Conservation (phyloP, 2,113 vertebrate genomes). For the Actinemys pallida region DNA sequence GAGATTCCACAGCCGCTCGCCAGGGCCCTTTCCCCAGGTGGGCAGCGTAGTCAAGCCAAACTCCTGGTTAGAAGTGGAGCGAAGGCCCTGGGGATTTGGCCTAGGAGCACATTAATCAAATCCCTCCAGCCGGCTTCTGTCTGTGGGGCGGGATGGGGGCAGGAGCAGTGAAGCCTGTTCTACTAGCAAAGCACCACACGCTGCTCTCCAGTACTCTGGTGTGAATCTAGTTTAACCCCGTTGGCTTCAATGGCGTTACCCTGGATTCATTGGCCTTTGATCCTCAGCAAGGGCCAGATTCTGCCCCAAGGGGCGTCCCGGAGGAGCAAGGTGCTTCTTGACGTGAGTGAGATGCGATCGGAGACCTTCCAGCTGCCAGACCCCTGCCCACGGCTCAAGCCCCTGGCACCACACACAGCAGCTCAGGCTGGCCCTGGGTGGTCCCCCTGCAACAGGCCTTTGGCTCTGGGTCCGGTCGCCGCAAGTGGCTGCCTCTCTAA, state of each 20-base stretch:
- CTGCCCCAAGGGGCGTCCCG: too few species aligned
- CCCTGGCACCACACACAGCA: not conserved
- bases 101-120: not conserved
- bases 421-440: not conserved
- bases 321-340: not conserved
- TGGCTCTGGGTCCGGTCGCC: too few species aligned
- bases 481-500: not conserved
- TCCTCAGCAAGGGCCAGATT: not conserved
- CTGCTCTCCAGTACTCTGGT: not conserved
- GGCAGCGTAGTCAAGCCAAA: not conserved
- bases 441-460: not conserved
- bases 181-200: too few species aligned
- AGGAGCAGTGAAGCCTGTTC: not conserved
- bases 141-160: too few species aligned
- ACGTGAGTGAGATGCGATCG: not conserved
- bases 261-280: not conserved
- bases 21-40: too few species aligned
- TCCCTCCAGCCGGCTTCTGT: not conserved
- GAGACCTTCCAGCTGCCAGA: not conserved
- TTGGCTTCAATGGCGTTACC: not conserved
- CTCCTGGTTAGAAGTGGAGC: not conserved
- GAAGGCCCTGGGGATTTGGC: not conserved
- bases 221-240: not conserved
- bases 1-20: not conserved
- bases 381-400: not conserved